Percentiles rank a stretch among this genome's conserved stretches.
These are phyloP conservation scores for Drosophila kambysellisi DNA, from an alignment of 2,888 invertebrate genomes.

Conservation along the genomic window DNA sequence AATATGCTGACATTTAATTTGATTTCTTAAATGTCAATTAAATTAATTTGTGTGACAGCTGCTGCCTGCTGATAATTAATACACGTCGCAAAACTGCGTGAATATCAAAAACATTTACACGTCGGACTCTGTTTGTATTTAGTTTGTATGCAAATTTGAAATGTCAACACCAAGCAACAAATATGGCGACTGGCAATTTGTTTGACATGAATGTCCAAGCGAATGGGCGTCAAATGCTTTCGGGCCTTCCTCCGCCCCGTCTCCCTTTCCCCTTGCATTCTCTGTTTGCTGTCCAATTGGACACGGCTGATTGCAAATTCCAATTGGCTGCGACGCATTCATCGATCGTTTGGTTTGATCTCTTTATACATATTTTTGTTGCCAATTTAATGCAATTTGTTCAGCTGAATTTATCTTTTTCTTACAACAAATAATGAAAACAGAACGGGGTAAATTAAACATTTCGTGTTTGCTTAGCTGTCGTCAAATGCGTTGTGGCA, in stretches of 20 bases:
- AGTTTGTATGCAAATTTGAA: constrained; percentile 58
- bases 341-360: constrained; percentile 49
- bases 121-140: neutral
- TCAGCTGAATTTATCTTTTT: constrained; percentile 43
- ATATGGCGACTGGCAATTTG: constrained; percentile 67
- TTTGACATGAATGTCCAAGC: constrained; percentile 61
- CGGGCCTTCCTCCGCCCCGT: neutral
- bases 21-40: constrained; percentile 73
- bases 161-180: constrained; percentile 71
- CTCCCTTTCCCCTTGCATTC: neutral
- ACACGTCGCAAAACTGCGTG: constrained; percentile 65
- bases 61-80: constrained; percentile 73
- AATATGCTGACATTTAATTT: constrained; percentile 80
- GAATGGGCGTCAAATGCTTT: constrained; percentile 66
- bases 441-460: constrained; percentile 30
- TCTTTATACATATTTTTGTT: constrained; percentile 26
- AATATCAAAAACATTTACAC: constrained; percentile 13
- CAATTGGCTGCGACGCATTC: constrained; percentile 57
- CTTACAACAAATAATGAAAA: constrained; percentile 24
- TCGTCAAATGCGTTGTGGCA: constrained; percentile 56
- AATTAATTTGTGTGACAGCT: constrained; percentile 78
- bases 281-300: constrained; percentile 39
- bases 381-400: constrained; percentile 57
- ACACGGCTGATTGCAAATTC: constrained; percentile 49
- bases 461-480: constrained; percentile 44